These are phyloP conservation scores for Porites divaricata DNA, from an alignment of 92 coral and sea anemone species.

Conservation along the genomic window DNA sequence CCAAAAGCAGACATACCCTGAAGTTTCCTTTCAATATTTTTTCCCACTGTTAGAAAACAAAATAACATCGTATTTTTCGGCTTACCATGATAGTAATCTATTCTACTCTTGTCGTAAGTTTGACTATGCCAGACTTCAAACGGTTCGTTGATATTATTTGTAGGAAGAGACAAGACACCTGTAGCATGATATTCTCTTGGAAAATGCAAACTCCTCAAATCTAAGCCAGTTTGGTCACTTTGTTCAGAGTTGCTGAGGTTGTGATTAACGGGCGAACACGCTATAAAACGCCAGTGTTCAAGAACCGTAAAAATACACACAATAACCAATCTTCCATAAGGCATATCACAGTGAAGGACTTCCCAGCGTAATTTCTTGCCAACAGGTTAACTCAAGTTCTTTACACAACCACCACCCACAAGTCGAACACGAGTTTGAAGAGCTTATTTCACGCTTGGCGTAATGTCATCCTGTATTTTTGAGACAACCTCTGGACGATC, in stretches of 20 bases:
- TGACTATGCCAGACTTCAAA: conserved; percentile 93
- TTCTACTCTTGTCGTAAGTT: conserved; percentile 76
- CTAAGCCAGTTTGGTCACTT: conserved; percentile 49
- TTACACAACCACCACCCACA: conserved; percentile 45
- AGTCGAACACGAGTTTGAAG: conserved; percentile 3
- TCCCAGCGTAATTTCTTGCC: conserved; percentile 1
- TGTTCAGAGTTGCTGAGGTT: not conserved
- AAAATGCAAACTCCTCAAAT: conserved; percentile 72
- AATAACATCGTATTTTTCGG: not conserved
- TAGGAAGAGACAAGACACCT: conserved; percentile 88
- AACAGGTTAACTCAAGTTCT: conserved; percentile 25
- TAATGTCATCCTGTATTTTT: conserved; percentile 72
- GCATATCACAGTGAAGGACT: conserved; percentile 32
- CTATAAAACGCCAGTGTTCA: not conserved
- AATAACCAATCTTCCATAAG: conserved; percentile 60
- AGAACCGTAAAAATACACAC: conserved; percentile 43
- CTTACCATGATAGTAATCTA: conserved; percentile 95
- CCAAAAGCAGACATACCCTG: not conserved
- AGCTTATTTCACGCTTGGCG: conserved; percentile 40
- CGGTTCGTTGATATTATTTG: conserved; percentile 89
- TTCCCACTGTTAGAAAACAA: not conserved
- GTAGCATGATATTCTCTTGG: conserved; percentile 94
- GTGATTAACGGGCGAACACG: conserved; percentile 5
- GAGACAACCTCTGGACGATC: conserved; percentile 34
- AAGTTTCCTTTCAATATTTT: not conserved